These are phyloP conservation scores for Oxyscelio sp. DNA, from an alignment of 2,888 invertebrate genomes.

Conservation along the genomic window DNA sequence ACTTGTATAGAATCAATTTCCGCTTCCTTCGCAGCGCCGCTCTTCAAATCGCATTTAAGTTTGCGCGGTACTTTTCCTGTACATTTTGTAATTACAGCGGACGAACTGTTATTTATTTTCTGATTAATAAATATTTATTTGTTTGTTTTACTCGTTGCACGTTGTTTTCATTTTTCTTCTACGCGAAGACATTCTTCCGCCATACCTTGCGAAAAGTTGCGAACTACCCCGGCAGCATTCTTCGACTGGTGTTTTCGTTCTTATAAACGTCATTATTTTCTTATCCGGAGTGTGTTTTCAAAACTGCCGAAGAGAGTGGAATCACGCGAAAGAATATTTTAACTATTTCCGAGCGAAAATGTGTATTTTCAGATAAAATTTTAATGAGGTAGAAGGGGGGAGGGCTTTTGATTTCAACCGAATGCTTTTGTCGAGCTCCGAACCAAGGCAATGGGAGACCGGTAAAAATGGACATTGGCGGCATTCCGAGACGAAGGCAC, in stretches of 20 bases:
- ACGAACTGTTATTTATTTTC: constrained; percentile 33
- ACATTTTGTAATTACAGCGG: constrained; percentile 14
- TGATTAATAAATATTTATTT: constrained; percentile 19
- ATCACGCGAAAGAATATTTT: constrained; percentile 7
- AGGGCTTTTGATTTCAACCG: no score
- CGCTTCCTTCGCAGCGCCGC: no score
- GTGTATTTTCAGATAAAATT: not conserved
- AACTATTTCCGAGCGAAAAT: constrained; percentile 16
- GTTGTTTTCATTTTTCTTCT: constrained; percentile 13
- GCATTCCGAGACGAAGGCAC: no score
- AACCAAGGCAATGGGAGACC: no score
- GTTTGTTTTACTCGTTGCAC: constrained; percentile 18
- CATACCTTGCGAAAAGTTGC: not conserved
- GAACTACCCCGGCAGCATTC: constrained; percentile 18
- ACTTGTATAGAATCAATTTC: no score
- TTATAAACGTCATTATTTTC: constrained; percentile 41
- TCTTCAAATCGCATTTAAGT: no score
- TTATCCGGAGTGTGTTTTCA: constrained; percentile 17
- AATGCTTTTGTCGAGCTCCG: no score
- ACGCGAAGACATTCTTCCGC: not conserved
- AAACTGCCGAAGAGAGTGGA: constrained; percentile 1
- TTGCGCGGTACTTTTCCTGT: no score
- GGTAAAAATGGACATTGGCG: no score
- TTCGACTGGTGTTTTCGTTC: constrained; percentile 34
- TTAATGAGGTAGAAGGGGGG: not conserved